Evolutionary conservation across 2,797 vertebrate species (phyloP).

Genomic region (Prunella strophiata): DNA sequence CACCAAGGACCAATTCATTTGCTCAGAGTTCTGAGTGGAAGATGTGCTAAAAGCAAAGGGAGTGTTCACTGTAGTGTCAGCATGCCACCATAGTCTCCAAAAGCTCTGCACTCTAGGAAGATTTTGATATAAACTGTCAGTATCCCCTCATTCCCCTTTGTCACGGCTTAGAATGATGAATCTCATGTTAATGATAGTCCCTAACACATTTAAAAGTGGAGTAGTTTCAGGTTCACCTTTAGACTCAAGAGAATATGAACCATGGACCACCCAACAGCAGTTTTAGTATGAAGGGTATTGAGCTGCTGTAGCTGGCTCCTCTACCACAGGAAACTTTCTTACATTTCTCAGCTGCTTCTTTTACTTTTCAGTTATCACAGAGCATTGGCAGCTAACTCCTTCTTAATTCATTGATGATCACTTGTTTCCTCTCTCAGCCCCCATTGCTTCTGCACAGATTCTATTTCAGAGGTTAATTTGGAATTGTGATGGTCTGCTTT

Average conservation of each 20-base stretch:
- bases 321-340: neutral
- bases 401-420: neutral
- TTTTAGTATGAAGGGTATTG: accelerated
- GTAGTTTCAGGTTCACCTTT: neutral
- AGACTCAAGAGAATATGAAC: neutral
- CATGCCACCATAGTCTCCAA: neutral
- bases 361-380: neutral
- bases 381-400: neutral
- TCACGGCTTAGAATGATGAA: neutral
- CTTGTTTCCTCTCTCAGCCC: neutral
- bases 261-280: neutral
- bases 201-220: neutral
- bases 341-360: neutral
- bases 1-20: neutral
- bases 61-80: neutral
- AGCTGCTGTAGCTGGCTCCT: neutral
- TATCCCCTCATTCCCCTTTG: neutral
- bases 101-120: neutral
- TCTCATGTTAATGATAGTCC: neutral
- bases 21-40: neutral
- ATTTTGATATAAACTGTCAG: neutral
- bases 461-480: neutral
- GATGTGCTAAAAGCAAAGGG: neutral
- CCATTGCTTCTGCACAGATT: accelerated
- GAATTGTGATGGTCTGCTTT: neutral